phyloP scores from a whole-genome alignment of 1,140 invertebrate species.

The Globodera ellingtonae region DNA sequence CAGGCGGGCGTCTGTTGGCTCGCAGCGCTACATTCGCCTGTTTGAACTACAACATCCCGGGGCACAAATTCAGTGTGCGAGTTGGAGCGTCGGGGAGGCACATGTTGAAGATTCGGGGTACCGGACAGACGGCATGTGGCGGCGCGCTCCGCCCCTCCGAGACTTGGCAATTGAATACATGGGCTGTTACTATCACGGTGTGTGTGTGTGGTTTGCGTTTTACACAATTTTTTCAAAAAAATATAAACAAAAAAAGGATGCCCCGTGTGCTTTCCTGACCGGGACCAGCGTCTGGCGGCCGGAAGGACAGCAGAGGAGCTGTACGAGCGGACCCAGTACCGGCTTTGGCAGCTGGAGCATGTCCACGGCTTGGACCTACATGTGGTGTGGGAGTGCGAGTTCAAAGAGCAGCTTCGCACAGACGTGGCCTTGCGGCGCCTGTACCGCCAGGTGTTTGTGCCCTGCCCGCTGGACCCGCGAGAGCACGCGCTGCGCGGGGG shows the following conservation, averaged over 20 bases:
- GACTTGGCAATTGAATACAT: slow-evolving; percentile 29
- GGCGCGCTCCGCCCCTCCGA: too few relatives aligned
- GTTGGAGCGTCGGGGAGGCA: too few relatives aligned
- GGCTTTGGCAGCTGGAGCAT: not conserved
- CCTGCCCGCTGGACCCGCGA: not conserved
- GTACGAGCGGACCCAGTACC: slow-evolving; percentile 2
- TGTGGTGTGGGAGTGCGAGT: not conserved
- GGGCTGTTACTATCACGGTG: slow-evolving; percentile 20
- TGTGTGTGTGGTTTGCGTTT: too few relatives aligned
- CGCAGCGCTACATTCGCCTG: too few relatives aligned
- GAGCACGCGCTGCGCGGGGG: too few relatives aligned
- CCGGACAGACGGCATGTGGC: too few relatives aligned
- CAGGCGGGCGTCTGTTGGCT: too few relatives aligned
- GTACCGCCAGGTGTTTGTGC: not conserved
- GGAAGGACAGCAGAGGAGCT: slow-evolving; percentile 13
- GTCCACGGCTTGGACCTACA: not conserved
- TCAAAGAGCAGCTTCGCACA: not conserved
- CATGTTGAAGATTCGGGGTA: too few relatives aligned
- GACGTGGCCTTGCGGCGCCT: not conserved
- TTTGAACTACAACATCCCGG: too few relatives aligned
- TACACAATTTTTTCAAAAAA: not conserved
- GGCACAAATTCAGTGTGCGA: too few relatives aligned
- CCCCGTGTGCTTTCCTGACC: slow-evolving; percentile 7
- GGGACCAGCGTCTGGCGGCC: not conserved
- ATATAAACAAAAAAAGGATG: too few relatives aligned